A percentile compares a stretch with the other conserved stretches of the same genome.
These are phyloP conservation scores for Mustela lutreola DNA, from an alignment of 2,113 vertebrate genomes.

Conservation along the genomic window DNA sequence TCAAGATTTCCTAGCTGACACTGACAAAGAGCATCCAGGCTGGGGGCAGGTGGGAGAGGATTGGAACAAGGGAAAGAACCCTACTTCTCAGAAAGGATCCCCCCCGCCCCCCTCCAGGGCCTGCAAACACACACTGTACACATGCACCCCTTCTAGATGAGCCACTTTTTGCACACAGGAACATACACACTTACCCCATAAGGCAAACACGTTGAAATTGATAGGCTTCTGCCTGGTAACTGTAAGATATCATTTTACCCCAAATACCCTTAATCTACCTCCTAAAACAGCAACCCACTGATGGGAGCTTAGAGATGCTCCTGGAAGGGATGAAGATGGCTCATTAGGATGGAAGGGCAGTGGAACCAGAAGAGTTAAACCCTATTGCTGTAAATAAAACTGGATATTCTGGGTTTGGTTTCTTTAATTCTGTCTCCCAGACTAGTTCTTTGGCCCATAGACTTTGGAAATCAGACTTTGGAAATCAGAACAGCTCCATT, in stretches of 20 bases:
- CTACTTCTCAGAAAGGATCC: background rate
- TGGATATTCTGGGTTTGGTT: background rate
- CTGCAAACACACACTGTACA: background rate
- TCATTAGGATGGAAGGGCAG: background rate
- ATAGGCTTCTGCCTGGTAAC: background rate
- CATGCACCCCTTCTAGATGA: background rate
- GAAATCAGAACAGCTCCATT: background rate
- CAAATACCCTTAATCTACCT: background rate
- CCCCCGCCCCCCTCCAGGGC: background rate
- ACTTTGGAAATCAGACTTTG: background rate
- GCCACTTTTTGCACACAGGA: background rate
- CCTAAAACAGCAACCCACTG: background rate
- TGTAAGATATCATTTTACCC: background rate
- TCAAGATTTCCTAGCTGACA: background rate
- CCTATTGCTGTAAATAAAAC: background rate
- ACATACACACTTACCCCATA: background rate
- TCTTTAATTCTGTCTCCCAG: background rate
- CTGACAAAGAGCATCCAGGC: background rate
- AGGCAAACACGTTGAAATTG: background rate
- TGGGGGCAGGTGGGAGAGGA: background rate
- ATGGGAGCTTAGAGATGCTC: background rate
- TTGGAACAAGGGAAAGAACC: background rate
- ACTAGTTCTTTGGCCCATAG: background rate
- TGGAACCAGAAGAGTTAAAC: constrained; percentile 47
- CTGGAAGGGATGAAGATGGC: background rate